Base-by-base conservation (phyloP, 2,888 invertebrate genomes). In the Leptopilina myrica region DNA sequence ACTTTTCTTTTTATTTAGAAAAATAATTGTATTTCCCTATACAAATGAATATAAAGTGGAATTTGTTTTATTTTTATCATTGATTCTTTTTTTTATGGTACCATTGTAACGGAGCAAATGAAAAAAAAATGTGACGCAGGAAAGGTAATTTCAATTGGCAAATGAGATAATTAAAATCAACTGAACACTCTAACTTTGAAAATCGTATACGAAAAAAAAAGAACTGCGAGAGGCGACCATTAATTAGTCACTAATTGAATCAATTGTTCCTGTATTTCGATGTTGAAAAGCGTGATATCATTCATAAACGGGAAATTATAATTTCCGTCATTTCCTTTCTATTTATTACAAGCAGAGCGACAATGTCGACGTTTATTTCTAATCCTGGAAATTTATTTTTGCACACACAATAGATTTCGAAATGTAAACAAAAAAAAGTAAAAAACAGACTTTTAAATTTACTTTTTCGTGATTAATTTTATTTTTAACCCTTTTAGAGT, bases 311-410 rank as follows among this genome's bases (percentile, higher is more conserved):
- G 33, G 67, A 53, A 69, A 69, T 20, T 64, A 40, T 20, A 26
- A 20, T 69, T 49, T 49, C 49, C 49, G 49, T 12, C 67, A 69
- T 7, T 20, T 46, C 49, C 67, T 9, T 69, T 69, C 67, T 26
- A 49, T 26, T 12, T 43, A 7, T 20, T 11, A 69, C 76, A 73
- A 78, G 66, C 62, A 78, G 26, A 20, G 33, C 33, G 15, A 20
- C 67, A 12, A 49, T 11, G 11, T 67, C 64, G 66, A 81, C 79
- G 62, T 5, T 43, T 76, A 67, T 14, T 78, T 78, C 81, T 83
- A 83, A 83, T 83, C 81, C 79, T 12, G 26, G 66, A 83, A 83
- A 83, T 83, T 81, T 80, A 83, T 83, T 83, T 79, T 67, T 9
- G 9, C 8, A 49, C 11, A 66, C 80, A 64, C 78, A 76, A 62